A percentile compares a stretch with the other conserved stretches of the same genome.
Conservation (phyloP, 1,140 invertebrate species). For the Lepidurus packardi region DNA sequence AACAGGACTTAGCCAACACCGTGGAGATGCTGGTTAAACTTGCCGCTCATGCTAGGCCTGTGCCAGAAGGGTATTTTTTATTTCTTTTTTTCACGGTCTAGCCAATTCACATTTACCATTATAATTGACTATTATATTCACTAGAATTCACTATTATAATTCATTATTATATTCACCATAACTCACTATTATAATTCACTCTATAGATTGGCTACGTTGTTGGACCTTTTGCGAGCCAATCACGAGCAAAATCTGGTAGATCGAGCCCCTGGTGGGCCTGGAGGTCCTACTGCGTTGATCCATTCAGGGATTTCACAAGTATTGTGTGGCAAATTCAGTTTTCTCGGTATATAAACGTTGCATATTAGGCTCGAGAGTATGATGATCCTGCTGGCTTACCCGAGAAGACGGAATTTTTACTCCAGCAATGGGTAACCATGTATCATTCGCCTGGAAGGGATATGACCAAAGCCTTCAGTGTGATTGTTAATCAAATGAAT, state of each 20-base stretch:
- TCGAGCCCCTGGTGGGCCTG: constrained; percentile 51
- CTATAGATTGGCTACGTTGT: constrained; percentile 57
- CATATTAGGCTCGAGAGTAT: constrained; percentile 70
- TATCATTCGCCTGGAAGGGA: constrained; percentile 76
- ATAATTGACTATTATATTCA: too few relatives aligned
- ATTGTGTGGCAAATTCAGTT: neutral
- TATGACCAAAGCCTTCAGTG: constrained; percentile 85
- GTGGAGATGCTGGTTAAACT: constrained; percentile 73
- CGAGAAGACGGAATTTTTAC: constrained; percentile 89
- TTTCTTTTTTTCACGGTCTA: too few relatives aligned
- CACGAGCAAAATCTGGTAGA: constrained; percentile 62
- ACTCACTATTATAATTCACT: constrained; percentile 7
- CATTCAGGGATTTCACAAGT: constrained; percentile 71
- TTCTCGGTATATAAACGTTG: neutral
- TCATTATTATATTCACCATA: neutral
- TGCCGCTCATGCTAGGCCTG: constrained; percentile 60
- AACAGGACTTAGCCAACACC: constrained; percentile 76
- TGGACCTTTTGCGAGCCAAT: constrained; percentile 67
- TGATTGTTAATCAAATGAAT: constrained; percentile 89
- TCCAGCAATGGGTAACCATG: constrained; percentile 91
- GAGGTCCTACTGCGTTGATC: constrained; percentile 78
- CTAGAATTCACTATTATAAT: too few relatives aligned
- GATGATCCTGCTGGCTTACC: constrained; percentile 90
- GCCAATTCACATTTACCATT: too few relatives aligned
- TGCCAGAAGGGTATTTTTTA: neutral